These are phyloP conservation scores for Oreochromis grahami DNA, from an alignment of 2,797 vertebrate genomes.

Conservation along the genomic window DNA sequence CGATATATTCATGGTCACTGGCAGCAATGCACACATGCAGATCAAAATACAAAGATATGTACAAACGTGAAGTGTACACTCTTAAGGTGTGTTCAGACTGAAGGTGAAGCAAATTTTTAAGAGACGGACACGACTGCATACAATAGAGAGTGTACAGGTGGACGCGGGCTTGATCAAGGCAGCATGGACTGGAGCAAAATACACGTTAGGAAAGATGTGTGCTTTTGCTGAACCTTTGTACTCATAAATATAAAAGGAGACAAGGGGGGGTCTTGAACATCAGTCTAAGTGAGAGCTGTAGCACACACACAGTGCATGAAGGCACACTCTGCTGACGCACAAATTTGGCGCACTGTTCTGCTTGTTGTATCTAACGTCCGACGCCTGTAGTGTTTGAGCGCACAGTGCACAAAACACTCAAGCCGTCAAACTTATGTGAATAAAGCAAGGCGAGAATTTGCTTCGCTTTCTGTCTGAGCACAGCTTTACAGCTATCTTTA, in stretches of 20 bases:
- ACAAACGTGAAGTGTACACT: conserved; percentile 57
- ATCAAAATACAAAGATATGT: conserved; percentile 72
- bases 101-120: conserved; percentile 20
- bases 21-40: conserved; percentile 76
- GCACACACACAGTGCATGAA: conserved; percentile 34
- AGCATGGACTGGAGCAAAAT: neutral
- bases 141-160: neutral
- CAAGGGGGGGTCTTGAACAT: neutral
- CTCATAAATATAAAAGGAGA: neutral
- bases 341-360: neutral
- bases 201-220: neutral
- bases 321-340: conserved; percentile 37
- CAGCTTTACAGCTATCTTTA: conserved; percentile 53
- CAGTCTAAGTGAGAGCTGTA: neutral
- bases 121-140: conserved; percentile 7
- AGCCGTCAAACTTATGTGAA: conserved; percentile 10
- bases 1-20: conserved; percentile 64
- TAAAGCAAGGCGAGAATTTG: neutral
- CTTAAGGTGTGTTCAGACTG: conserved; percentile 46
- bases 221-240: neutral
- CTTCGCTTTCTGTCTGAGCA: conserved; percentile 38
- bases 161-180: conserved; percentile 2
- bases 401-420: neutral
- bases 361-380: neutral
- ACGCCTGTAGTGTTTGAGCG: neutral